Evolutionary conservation across 2,797 vertebrate species (phyloP), one percentile per base, ranked within the genome.

Genomic region (Enoplosus armatus): DNA sequence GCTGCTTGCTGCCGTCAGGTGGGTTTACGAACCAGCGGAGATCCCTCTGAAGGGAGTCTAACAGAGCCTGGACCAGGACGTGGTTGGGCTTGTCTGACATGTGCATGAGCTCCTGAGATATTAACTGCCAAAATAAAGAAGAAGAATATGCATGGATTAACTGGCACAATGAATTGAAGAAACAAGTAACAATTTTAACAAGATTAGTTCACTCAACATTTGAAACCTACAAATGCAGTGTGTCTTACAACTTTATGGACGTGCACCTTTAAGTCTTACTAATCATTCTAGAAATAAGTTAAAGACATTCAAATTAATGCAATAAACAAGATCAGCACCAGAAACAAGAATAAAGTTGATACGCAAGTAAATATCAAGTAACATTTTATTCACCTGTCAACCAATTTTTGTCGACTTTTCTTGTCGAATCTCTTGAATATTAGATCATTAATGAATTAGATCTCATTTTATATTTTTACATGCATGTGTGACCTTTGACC

Each of bases 1-100:
- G 90, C 15, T 92, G 80, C 84, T 91, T 95, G 79, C 93, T 96
- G 85, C 96, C 96, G 0, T 96, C 93, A 59, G 96, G 96, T 68
- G 95, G 94, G 27, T 94, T 89, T 0, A 94, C 6, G 1, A 97
- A 91, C 43, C 92, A 89, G 51, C 74, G 93, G 29, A 97, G 89
- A 68, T 97, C 95, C 63, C 59, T 91, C 67, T 90, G 93, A 80
- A 97, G 87, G 18, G 84, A 82, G 50, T 90, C 91, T 84, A 97
- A 74, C 39, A 96, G 86, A 63, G 85, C 89, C 92, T 90, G 85
- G 37, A 95, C 88, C 1, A 83, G 51, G 0, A 73, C 5, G 77
- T 90, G 87, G 79, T 94, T 94, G 69, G 95, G 88, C 66, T 73
- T 92, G 79, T 93, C 91, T 39, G 94, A 92, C 62, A 91, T 60